Percentiles rank a stretch among this genome's conserved stretches.
These are phyloP conservation scores for Datnioides undecimradiatus DNA, from an alignment of 2,113 vertebrate species.

Conservation along the genomic window DNA sequence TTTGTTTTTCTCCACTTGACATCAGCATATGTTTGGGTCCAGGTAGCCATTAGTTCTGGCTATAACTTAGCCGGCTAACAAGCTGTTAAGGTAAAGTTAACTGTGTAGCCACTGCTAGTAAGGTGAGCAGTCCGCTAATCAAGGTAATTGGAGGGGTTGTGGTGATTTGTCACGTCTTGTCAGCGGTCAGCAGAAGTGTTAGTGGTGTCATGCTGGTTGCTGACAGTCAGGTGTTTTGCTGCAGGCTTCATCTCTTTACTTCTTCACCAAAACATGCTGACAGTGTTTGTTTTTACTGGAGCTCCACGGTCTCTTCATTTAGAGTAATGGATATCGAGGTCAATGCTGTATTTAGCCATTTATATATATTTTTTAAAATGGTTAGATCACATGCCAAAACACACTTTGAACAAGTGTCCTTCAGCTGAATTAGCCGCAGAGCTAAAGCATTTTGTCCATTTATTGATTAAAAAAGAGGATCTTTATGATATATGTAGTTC, in stretches of 20 bases:
- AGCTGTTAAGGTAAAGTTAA: conserved; percentile 33
- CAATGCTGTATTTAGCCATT: no score
- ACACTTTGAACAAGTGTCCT: no score
- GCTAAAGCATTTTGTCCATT: no score
- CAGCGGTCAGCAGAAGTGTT: background rate
- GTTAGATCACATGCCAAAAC: no score
- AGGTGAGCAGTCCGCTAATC: background rate
- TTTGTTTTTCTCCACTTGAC: background rate
- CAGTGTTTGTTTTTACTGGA: background rate
- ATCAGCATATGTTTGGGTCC: background rate
- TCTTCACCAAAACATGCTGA: background rate
- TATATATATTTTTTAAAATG: no score
- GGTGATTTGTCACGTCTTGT: background rate
- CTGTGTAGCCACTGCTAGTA: background rate
- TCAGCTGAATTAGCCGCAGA: no score
- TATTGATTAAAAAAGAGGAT: no score
- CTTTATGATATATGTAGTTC: no score
- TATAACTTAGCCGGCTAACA: background rate
- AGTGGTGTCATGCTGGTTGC: background rate
- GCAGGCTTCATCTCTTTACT: background rate
- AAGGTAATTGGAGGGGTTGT: background rate
- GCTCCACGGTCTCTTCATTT: no score
- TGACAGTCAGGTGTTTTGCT: background rate
- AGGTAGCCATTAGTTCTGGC: background rate
- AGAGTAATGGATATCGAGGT: background rate